Evolutionary conservation across 2,113 vertebrate genomes (phyloP).

Genomic region (Microcebus tavaratra): DNA sequence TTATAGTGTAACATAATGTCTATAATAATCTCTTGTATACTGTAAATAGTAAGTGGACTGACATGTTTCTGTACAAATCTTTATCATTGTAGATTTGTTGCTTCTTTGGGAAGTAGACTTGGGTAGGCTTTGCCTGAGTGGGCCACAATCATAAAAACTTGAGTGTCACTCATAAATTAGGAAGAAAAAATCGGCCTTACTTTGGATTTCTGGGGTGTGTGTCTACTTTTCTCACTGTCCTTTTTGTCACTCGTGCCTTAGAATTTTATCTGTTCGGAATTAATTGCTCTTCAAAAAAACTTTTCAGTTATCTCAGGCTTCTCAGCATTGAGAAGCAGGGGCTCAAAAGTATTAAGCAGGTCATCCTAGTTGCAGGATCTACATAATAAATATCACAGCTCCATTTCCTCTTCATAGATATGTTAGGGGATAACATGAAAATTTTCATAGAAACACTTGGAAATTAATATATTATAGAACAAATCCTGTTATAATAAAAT

Average conservation of each 20-base stretch:
- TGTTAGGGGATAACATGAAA: background rate
- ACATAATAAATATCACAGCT: background rate
- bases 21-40: background rate
- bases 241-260: constrained; percentile 1
- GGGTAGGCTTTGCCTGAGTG: background rate
- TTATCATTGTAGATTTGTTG: background rate
- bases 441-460: background rate
- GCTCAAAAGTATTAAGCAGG: too few species aligned
- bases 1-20: background rate
- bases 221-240: background rate
- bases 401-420: background rate
- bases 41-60: too few species aligned
- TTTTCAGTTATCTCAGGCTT: background rate
- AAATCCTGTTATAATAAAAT: background rate
- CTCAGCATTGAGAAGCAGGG: too few species aligned
- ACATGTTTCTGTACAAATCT: background rate
- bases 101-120: background rate
- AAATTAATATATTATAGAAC: background rate
- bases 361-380: too few species aligned
- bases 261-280: background rate
- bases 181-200: background rate
- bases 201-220: constrained; percentile 15
- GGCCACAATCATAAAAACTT: background rate
- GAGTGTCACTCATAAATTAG: background rate
- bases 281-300: background rate